Base-by-base conservation (phyloP, 35 echinoderm and acorn worm species). In the Chiridota heheva region DNA sequence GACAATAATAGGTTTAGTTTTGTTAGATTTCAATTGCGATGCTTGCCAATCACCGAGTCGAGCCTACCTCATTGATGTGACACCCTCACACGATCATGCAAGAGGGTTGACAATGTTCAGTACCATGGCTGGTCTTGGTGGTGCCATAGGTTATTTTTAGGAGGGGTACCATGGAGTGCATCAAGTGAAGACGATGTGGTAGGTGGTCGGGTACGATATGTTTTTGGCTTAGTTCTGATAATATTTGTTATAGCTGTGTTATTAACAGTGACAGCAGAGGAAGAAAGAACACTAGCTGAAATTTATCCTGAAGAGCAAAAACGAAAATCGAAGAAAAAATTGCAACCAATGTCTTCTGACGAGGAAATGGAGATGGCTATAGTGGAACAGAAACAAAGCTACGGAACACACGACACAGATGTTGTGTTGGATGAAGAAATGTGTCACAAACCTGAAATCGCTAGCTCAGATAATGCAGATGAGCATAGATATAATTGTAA, bases 101-200 rank as follows among this genome's bases (percentile, higher is more conserved):
- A 91, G 82, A 55, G 95, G 95, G 0, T 53, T 98, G 38, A 77
- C 89, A 2, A 92, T 86, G 34, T 98, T 98, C 67, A 98, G 89
- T 43, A 78, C 88, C 37, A 98, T 98, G 95, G 95, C 95, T 33
- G 95, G 95, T n/a, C 67, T 98, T 42, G 95, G 95, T 2, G 95
- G 95, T 15, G 86, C 85, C 2, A 67, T 91, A 5, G 95, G 95
- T 25, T 98, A 98, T 65, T 71, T 12, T 91, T 98, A 31, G 89
- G 95, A 12, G 95, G 95, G 18, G 92, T 98, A 37, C 85, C 89
- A 7, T 98, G 95, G 95, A 69, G 77, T 33, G 71, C 81, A 22
- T 44, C 87, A 5, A 40, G 68, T 2, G 60, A 72, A 5, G 34
- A 66, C 36, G 90, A 87, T 61, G 58, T 78, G 4, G 76, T 96